phyloP scores from a whole-genome alignment of 2,797 vertebrate genomes.

The Ceryle rudis region DNA sequence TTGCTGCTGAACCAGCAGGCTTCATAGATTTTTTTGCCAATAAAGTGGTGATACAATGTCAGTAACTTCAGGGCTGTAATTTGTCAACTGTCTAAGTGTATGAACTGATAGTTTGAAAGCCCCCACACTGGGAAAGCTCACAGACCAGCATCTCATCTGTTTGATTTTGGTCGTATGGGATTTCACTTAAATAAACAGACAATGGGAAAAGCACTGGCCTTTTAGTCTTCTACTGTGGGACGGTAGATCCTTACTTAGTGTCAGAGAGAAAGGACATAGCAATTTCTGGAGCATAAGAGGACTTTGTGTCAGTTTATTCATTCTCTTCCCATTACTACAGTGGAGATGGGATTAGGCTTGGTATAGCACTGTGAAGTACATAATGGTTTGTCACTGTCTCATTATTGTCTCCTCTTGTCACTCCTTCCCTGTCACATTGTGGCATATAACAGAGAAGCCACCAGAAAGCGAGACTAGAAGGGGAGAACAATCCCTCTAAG shows the following conservation, averaged over 20 bases:
- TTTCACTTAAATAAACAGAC: background rate
- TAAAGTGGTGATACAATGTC: background rate
- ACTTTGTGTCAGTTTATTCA: rapidly evolving
- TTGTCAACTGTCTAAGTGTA: background rate
- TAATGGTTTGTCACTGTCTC: rapidly evolving
- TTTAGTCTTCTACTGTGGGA: background rate
- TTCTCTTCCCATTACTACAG: background rate
- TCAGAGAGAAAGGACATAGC: background rate
- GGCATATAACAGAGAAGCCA: background rate
- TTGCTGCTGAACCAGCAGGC: background rate
- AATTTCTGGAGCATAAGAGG: background rate
- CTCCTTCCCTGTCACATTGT: background rate
- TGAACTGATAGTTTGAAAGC: background rate
- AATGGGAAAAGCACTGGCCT: background rate
- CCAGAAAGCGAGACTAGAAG: background rate
- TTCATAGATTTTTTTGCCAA: background rate
- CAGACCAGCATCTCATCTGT: background rate
- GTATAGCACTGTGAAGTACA: background rate
- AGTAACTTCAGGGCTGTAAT: background rate
- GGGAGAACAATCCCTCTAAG: background rate
- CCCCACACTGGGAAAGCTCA: background rate
- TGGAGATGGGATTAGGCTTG: background rate
- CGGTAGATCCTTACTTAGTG: background rate
- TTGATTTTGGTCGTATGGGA: background rate
- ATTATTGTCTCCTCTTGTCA: background rate